Evolutionary conservation across 2,888 invertebrate species (phyloP).

Genomic region (Rotaria sp.): DNA sequence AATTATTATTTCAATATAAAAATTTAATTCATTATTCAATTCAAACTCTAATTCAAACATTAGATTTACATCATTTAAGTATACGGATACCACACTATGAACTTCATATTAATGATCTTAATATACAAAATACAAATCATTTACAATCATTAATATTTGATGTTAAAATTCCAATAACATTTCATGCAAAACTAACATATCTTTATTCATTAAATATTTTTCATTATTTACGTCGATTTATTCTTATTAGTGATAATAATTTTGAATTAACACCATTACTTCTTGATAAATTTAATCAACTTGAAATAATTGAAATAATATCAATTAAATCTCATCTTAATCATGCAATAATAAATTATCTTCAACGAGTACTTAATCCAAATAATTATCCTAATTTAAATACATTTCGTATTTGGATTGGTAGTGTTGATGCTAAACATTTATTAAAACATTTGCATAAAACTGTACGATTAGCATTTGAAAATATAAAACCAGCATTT

Average conservation of each 20-base stretch:
- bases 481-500: not conserved
- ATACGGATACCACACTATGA: slow-evolving; percentile 12
- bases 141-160: not conserved
- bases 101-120: not conserved
- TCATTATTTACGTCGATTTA: not conserved
- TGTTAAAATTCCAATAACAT: not conserved
- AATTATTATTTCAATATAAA: not conserved
- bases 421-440: not conserved
- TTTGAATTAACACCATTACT: slow-evolving; percentile 1
- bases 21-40: not conserved
- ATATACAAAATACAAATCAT: not conserved
- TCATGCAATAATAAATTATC: not conserved
- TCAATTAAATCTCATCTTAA: not conserved
- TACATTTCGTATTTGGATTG: not conserved
- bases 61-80: slow-evolving; percentile 21
- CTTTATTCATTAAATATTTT: not conserved
- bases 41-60: not conserved
- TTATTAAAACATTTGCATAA: not conserved
- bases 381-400: not conserved
- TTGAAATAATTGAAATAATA: slow-evolving; percentile 6
- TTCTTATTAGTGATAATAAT: not conserved
- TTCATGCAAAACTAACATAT: not conserved
- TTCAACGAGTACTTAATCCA: not conserved
- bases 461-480: not conserved
- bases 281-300: not conserved